phyloP scores from a whole-genome alignment of 2,888 invertebrate genomes.

The Lobophora halterata region DNA sequence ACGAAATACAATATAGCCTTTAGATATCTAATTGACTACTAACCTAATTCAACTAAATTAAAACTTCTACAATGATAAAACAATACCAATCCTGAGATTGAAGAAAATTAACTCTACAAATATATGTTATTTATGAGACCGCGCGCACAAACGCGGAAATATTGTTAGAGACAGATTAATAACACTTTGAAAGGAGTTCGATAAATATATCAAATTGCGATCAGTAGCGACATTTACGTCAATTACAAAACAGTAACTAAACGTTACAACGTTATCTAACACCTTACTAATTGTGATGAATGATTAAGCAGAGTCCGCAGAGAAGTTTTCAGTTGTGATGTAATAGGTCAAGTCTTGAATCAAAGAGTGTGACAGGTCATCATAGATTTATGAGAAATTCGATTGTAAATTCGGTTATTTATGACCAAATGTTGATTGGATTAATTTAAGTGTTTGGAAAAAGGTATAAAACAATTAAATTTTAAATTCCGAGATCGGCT shows the following conservation, averaged over 20 bases:
- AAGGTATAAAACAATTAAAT: too few relatives aligned
- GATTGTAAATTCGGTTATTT: background rate
- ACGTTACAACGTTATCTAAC: conserved; percentile 44
- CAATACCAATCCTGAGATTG: too few relatives aligned
- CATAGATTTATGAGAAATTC: conserved; percentile 28
- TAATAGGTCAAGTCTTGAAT: conserved; percentile 31
- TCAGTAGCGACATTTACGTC: conserved; percentile 31
- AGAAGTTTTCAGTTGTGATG: conserved; percentile 27
- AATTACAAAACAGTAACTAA: conserved; percentile 30
- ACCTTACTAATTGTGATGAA: conserved; percentile 42
- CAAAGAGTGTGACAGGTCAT: conserved; percentile 38
- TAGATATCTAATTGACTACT: too few relatives aligned
- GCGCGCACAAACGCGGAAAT: conserved; percentile 7
- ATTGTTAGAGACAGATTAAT: conserved; percentile 6
- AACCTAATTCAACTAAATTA: too few relatives aligned
- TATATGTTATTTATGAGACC: conserved; percentile 2
- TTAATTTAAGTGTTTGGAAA: too few relatives aligned
- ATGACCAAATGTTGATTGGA: too few relatives aligned
- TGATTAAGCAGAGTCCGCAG: conserved; percentile 44
- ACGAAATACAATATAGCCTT: too few relatives aligned
- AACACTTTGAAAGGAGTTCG: conserved; percentile 10
- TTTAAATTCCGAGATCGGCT: too few relatives aligned
- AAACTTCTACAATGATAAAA: background rate
- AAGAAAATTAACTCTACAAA: background rate
- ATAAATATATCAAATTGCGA: conserved; percentile 25